Evolutionary conservation across 2,113 vertebrate genomes (phyloP).

Genomic region (Platysteira castanea): DNA sequence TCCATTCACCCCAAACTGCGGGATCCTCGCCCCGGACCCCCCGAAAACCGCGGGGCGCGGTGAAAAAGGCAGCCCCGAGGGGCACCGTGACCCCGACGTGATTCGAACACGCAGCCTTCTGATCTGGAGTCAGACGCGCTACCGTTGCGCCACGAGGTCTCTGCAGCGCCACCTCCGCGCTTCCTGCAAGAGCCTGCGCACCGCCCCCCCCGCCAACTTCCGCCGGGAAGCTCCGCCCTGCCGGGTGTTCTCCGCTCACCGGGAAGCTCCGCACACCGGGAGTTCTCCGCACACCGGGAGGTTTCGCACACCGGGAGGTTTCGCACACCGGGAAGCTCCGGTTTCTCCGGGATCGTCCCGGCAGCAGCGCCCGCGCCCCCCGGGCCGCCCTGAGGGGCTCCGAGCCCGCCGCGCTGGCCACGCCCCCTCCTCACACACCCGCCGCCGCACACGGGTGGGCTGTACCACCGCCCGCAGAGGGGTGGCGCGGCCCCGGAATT

Average conservation of each 20-base stretch:
- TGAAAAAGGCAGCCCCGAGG: fast-evolving
- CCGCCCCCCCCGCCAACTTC: neutral
- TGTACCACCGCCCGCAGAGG: neutral
- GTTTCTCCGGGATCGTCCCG: neutral
- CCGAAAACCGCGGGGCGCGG: fast-evolving
- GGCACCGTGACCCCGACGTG: constrained; percentile 64
- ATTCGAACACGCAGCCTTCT: constrained; percentile 80
- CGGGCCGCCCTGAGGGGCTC: neutral
- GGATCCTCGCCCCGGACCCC: fast-evolving
- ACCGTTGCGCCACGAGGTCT: constrained; percentile 75
- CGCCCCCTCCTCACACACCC: neutral
- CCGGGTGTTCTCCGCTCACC: neutral
- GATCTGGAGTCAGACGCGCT: constrained; percentile 76
- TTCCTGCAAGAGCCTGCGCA: neutral
- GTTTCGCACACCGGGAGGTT: fast-evolving
- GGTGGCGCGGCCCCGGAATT: neutral
- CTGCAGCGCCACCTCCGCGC: fast-evolving
- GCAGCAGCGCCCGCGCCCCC: too few species aligned
- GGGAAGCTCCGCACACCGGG: neutral
- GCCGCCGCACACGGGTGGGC: neutral
- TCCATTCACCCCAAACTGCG: neutral
- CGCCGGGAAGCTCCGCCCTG: fast-evolving
- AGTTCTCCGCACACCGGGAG: fast-evolving
- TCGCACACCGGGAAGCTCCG: too few species aligned
- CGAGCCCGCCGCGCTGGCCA: neutral